phyloP scores from a whole-genome alignment of 2,113 vertebrate genomes.

The Zosterops borbonicus region DNA sequence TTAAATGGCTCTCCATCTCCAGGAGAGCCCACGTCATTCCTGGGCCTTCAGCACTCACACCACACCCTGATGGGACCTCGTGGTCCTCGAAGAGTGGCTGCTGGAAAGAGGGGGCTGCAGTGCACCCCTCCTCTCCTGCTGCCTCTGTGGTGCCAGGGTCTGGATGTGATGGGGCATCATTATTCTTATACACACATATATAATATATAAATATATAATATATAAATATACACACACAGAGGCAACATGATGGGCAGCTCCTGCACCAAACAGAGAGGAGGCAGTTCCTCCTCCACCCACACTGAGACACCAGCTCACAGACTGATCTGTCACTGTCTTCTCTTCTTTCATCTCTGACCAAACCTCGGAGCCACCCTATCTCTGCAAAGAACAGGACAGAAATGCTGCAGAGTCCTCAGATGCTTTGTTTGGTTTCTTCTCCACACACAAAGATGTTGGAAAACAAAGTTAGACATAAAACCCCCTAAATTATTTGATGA shows the following conservation, averaged over 20 bases:
- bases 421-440: not conserved
- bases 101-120: not conserved
- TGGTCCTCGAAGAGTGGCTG: rapidly evolving
- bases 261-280: not conserved
- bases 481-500: constrained; percentile 16
- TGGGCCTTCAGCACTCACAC: not conserved
- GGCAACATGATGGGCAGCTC: rapidly evolving
- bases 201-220: not conserved
- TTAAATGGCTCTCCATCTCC: not conserved
- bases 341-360: constrained; percentile 2
- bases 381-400: not conserved
- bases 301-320: not conserved
- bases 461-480: constrained; percentile 32
- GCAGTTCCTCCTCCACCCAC: not conserved
- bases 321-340: not conserved
- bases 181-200: rapidly evolving
- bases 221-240: not conserved
- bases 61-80: not conserved
- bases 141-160: rapidly evolving
- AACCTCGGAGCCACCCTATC: not conserved
- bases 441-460: not conserved
- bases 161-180: rapidly evolving
- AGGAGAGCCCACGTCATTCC: not conserved
- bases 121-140: not conserved
- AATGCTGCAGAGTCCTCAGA: not conserved